Percentiles rank a stretch among this genome's conserved stretches.
phyloP scores from a whole-genome alignment of 2,113 vertebrate species.

The Micromys minutus region DNA sequence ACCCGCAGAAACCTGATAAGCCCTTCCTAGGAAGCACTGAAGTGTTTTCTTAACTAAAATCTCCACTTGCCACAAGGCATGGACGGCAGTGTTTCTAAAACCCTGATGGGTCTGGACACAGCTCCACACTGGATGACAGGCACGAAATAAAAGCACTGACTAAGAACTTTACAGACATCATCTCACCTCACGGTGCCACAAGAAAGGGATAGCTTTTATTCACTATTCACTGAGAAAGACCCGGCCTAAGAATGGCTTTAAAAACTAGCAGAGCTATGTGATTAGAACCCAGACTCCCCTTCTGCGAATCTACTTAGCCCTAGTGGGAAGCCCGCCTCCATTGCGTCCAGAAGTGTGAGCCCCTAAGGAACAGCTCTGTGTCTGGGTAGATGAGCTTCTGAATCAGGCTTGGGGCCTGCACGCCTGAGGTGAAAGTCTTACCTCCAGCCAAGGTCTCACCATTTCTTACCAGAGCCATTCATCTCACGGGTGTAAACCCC shows the following conservation, averaged over 20 bases:
- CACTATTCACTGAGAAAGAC: not conserved
- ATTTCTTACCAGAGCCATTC: not conserved
- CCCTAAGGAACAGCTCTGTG: not conserved
- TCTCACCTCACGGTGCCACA: not conserved
- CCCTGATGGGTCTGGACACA: not conserved
- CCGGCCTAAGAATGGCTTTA: not conserved
- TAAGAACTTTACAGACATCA: not conserved
- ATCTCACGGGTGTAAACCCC: not conserved
- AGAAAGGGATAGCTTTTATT: not conserved
- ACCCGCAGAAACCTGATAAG: not conserved
- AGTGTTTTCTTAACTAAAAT: conserved; percentile 30
- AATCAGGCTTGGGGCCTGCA: not conserved
- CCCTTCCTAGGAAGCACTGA: not conserved
- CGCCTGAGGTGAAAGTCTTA: conserved; percentile 5
- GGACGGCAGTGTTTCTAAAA: not conserved
- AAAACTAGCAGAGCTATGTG: not conserved
- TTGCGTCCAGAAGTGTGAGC: not conserved
- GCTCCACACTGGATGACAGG: not conserved
- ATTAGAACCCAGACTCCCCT: not conserved
- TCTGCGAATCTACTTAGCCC: not conserved
- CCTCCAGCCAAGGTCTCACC: not conserved
- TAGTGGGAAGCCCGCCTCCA: not conserved
- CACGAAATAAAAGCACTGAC: not conserved
- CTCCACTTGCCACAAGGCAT: not conserved
- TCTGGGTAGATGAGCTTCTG: not conserved